Base-by-base conservation (phyloP, 2,888 invertebrate genomes). In the Scelioninae gen. 2 region DNA sequence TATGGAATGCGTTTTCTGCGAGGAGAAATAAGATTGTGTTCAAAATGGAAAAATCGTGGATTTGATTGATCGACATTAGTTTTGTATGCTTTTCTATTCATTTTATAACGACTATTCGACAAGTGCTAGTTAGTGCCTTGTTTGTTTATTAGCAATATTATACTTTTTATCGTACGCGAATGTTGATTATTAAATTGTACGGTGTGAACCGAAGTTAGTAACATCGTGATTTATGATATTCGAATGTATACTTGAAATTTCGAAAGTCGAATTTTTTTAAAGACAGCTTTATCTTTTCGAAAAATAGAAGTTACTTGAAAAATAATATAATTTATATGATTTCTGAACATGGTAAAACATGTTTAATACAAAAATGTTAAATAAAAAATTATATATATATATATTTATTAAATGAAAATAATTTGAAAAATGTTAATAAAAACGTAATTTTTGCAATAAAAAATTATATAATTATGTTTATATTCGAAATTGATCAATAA, bases 71-170 rank as follows among this genome's bases (percentile, higher is more conserved):
- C 58, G 18, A 52, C 11, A 46, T 61, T 65, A 65, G 52, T 72
- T 65, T 72, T 65, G 46, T 72, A 72, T 35, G 16, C 48, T 55
- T 72, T 72, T 72, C 50, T 72, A 67, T 72, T 72, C 33, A 33
- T 57, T 67, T 72, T 65, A 58, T 71, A 71, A 19, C 18, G 31
- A 41, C 45, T 58, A 71, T 25, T 52, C 55, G 11, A 55, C 72
- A 72, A 67, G 67, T 55, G 63, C 60, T 72, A 61, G 28, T 43
- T 63, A 73, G 73, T 73, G 73, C 68, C 73, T 73, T 68, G 63
- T 73, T 61, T 57, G 67, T 63, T 73, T 68, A 68, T 53, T 50
- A 61, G 18, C 52, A 18, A 55, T 45, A 46, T 25, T 25, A 50
- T 60, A 58, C 15, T 60, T 65, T 50, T 64, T 72, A 58, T 65